Percentiles rank a stretch among this genome's conserved stretches.
Evolutionary conservation across 1,140 invertebrate species (phyloP).

Genomic region (Drosophila azteca): DNA sequence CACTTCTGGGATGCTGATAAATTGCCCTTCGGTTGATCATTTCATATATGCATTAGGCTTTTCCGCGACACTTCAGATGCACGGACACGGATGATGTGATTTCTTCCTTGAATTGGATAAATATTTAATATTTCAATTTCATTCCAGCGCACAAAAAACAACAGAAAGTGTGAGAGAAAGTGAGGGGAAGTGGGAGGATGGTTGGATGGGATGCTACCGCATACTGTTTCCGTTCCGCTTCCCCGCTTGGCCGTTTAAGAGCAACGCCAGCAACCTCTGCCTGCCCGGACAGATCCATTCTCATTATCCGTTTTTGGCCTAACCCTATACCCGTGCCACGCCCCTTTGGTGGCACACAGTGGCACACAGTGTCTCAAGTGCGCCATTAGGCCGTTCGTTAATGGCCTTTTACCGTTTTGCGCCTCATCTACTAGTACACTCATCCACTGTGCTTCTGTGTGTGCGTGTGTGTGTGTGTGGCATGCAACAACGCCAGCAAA

Average conservation of each 20-base stretch:
- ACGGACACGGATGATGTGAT: slow-evolving; percentile 59
- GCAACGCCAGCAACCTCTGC: not conserved
- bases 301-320: slow-evolving; percentile 62
- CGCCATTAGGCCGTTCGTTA: slow-evolving; percentile 77
- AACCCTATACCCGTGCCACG: slow-evolving; percentile 40
- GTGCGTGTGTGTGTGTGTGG: not conserved
- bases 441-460: not conserved
- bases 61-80: slow-evolving; percentile 38
- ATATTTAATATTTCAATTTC: slow-evolving; percentile 80
- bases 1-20: slow-evolving; percentile 79
- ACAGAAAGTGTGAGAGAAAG: not conserved
- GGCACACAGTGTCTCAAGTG: slow-evolving; percentile 63
- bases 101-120: slow-evolving; percentile 67
- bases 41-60: slow-evolving; percentile 44
- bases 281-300: slow-evolving; percentile 32
- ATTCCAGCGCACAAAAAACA: slow-evolving; percentile 26
- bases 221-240: slow-evolving; percentile 9
- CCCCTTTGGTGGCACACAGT: slow-evolving; percentile 26
- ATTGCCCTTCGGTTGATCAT: slow-evolving; percentile 74
- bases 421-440: slow-evolving; percentile 40
- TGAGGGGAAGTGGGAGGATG: not conserved
- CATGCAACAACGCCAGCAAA: slow-evolving; percentile 55
- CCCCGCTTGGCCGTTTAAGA: slow-evolving; percentile 60
- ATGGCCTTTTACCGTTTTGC: slow-evolving; percentile 75
- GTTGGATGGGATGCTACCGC: not conserved